Evolutionary conservation across 2,113 vertebrate genomes (phyloP).

Genomic region (Caranx ignobilis): DNA sequence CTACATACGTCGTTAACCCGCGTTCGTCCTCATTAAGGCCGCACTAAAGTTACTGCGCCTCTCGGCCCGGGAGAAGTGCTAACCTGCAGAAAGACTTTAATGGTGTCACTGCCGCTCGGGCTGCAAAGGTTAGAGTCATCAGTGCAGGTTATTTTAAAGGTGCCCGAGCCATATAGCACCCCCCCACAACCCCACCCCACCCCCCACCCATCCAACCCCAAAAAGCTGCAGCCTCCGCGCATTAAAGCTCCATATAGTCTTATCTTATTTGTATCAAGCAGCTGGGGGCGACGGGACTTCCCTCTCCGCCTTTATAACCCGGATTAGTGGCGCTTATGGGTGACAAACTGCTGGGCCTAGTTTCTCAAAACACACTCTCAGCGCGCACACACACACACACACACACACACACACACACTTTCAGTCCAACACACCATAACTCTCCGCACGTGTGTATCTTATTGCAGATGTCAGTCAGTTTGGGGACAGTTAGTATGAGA

Average conservation of each 20-base stretch:
- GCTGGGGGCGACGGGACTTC: slow-evolving; percentile 13
- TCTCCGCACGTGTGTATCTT: slow-evolving; percentile 20
- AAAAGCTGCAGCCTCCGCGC: slow-evolving; percentile 15
- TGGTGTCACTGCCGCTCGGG: slow-evolving; percentile 70
- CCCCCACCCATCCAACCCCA: neutral
- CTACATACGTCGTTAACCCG: slow-evolving; percentile 82
- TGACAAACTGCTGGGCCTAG: slow-evolving; percentile 40
- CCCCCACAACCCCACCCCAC: neutral
- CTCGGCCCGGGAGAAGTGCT: slow-evolving; percentile 73
- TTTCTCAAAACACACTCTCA: slow-evolving; percentile 1
- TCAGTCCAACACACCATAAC: neutral
- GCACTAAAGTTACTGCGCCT: slow-evolving; percentile 78
- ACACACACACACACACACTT: neutral
- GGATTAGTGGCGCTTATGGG: slow-evolving; percentile 18
- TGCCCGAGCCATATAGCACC: neutral
- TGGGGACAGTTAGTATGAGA: slow-evolving; percentile 58
- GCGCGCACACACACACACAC: slow-evolving; percentile 3
- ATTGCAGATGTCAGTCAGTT: slow-evolving; percentile 41
- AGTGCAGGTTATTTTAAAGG: slow-evolving; percentile 62
- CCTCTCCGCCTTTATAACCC: neutral
- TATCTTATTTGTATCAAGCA: slow-evolving; percentile 39
- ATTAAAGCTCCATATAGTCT: slow-evolving; percentile 29
- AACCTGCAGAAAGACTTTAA: slow-evolving; percentile 78
- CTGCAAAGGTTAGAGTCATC: slow-evolving; percentile 73
- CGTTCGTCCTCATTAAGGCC: slow-evolving; percentile 84